Base-by-base conservation (phyloP, 2,888 invertebrate genomes). In the Aspidiotus rigidus region DNA sequence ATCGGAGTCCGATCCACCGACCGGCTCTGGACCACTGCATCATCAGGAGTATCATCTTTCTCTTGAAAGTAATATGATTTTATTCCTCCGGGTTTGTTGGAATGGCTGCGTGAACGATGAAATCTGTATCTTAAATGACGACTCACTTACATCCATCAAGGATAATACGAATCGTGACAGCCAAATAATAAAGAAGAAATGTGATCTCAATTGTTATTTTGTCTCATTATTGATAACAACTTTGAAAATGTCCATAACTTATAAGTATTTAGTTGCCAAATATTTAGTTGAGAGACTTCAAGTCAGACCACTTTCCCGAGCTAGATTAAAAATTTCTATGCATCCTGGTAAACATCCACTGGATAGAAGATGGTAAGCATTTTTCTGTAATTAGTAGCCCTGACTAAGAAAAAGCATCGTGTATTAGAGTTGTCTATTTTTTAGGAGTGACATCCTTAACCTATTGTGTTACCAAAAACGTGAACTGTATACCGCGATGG, bases 401-500 rank as follows among this genome's bases (percentile, higher is more conserved):
- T 28, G 16, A 28, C 13, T 7, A 59, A 1, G 8, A 28, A 28
- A 39, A 9, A 28, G 17, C 1, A 11, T 28, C 7, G 10, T 59
- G 11, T 1, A 2, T 59, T 13, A 16, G 15, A 42, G 7, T 13
- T 55, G 42, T 13, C 57, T 28, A 11, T 41, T 41, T n/a, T 56
- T 17, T 42, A 69, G 69, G 69, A 63, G 55, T n/a, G 54, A 69
- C 40, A 62, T 62, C 10, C 10, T 69, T 8, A 69, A 44, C n/a
- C 54, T 44, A 56, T 15, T 69, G 16, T 69, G 62, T 57, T 28
- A 56, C 16, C 62, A 69, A 62, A 69, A 53, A 56, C 41, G 86
- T 72, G 91, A 93, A 79, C 80, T 90, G 74, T 92, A 93, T 74
- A 84, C 89, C 79, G 84, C 90, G 41, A 85, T 96, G 82, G 93